phyloP scores from a whole-genome alignment of 1,140 invertebrate genomes.

The Drosophila busckii region DNA sequence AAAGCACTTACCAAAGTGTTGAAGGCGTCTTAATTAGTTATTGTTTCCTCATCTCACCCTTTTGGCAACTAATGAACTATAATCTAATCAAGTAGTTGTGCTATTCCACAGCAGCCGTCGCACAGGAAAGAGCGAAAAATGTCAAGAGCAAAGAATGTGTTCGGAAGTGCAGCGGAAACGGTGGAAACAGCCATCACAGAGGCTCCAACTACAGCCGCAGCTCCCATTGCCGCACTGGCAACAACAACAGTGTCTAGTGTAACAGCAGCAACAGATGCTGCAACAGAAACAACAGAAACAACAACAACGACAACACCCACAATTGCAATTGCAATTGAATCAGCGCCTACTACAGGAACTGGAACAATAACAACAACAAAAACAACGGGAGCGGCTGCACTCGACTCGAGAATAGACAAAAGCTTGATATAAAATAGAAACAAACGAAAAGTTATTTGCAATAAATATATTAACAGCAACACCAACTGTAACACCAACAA shows the following conservation, averaged over 20 bases:
- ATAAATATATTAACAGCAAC: slow-evolving; percentile 33
- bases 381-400: slow-evolving; percentile 38
- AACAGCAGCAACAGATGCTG: background rate
- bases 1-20: slow-evolving; percentile 7
- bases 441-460: slow-evolving; percentile 33
- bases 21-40: background rate
- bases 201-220: slow-evolving; percentile 7
- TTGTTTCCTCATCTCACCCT: slow-evolving; percentile 6
- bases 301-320: slow-evolving; percentile 10
- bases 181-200: slow-evolving; percentile 34
- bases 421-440: slow-evolving; percentile 56
- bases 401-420: slow-evolving; percentile 46
- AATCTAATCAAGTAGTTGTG: background rate
- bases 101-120: slow-evolving; percentile 38
- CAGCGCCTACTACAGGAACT: no score
- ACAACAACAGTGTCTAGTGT: slow-evolving; percentile 13
- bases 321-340: no score
- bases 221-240: slow-evolving; percentile 3
- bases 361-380: slow-evolving; percentile 17
- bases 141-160: slow-evolving; percentile 50
- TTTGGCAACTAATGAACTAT: background rate
- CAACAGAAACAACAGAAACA: slow-evolving; percentile 3
- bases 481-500: slow-evolving; percentile 36
- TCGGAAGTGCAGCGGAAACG: slow-evolving; percentile 25
- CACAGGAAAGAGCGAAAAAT: slow-evolving; percentile 54